Conservation (phyloP, 1,140 invertebrate genomes). For the Pseudoatta argentina region DNA sequence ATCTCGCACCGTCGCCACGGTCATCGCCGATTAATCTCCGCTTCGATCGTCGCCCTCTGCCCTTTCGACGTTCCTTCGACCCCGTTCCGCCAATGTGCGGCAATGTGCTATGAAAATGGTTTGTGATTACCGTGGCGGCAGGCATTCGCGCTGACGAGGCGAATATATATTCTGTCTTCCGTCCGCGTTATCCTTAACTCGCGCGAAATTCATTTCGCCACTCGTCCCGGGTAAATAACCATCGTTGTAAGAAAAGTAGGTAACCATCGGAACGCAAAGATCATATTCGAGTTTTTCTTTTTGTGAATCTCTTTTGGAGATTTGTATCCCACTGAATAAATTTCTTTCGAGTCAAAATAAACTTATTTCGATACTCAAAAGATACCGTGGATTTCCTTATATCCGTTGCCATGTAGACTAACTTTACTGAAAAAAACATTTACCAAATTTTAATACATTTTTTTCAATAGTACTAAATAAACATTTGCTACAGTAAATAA, state of each 20-base stretch:
- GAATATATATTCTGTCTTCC: conserved; percentile 48
- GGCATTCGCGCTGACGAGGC: conserved; percentile 48
- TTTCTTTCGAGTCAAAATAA: not conserved
- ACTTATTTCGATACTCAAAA: not conserved
- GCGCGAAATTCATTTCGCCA: conserved; percentile 48
- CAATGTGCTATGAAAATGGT: conserved; percentile 47
- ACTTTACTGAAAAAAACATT: too few relatives aligned
- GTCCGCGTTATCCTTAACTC: conserved; percentile 36
- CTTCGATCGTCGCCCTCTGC: conserved; percentile 56
- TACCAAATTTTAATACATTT: too few relatives aligned
- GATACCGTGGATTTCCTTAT: not conserved
- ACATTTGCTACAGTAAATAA: too few relatives aligned
- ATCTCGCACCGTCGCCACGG: conserved; percentile 8
- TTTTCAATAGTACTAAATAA: too few relatives aligned
- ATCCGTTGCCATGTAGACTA: too few relatives aligned
- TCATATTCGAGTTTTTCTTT: conserved; percentile 2
- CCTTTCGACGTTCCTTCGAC: conserved; percentile 55
- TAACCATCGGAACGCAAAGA: conserved; percentile 3
- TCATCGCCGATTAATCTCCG: conserved; percentile 40
- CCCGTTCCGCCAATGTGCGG: conserved; percentile 40
- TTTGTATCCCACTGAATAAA: not conserved
- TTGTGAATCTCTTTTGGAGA: not conserved
- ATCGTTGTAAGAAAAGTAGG: conserved; percentile 8
- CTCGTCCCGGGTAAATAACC: conserved; percentile 29
- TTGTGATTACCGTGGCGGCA: conserved; percentile 44